A percentile compares a stretch with the other conserved stretches of the same genome.
Conservation (phyloP, 2,888 invertebrate species). For the Spilosoma lubricipeda region DNA sequence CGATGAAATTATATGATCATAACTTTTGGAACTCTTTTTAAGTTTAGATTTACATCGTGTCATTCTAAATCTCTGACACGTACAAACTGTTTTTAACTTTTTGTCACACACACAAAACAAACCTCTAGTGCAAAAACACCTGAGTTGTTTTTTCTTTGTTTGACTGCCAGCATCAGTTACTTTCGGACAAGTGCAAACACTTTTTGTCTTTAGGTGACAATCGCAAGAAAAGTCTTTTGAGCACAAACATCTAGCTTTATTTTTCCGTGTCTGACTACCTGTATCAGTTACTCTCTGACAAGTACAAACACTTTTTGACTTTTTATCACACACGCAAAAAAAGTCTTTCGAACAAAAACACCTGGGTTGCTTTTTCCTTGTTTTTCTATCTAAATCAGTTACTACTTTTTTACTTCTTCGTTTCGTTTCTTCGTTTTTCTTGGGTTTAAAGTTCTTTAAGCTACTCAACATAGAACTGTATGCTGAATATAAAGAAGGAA, state of each 20-base stretch:
- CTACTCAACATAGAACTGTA: slow-evolving; percentile 1
- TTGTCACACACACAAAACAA: background rate
- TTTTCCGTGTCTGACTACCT: slow-evolving; percentile 3
- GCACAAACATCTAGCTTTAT: background rate
- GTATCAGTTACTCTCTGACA: background rate
- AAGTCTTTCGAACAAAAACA: background rate
- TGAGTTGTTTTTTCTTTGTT: background rate
- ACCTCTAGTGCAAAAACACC: background rate
- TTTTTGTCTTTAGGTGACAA: background rate
- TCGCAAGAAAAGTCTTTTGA: background rate
- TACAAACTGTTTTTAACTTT: background rate
- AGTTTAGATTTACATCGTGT: background rate
- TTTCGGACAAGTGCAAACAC: background rate
- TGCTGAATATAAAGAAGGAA: background rate
- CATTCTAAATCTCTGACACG: background rate
- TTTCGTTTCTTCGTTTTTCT: too few species aligned
- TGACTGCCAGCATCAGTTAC: background rate
- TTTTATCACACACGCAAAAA: background rate
- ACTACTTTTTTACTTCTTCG: background rate
- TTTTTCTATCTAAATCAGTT: background rate
- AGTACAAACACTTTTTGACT: background rate
- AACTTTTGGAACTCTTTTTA: background rate
- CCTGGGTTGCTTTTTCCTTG: background rate
- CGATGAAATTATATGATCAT: background rate
- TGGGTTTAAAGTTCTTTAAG: background rate